A percentile compares a stretch with the other conserved stretches of the same genome.
phyloP scores from a whole-genome alignment of 2,797 vertebrate genomes.

The Argentina silus region DNA sequence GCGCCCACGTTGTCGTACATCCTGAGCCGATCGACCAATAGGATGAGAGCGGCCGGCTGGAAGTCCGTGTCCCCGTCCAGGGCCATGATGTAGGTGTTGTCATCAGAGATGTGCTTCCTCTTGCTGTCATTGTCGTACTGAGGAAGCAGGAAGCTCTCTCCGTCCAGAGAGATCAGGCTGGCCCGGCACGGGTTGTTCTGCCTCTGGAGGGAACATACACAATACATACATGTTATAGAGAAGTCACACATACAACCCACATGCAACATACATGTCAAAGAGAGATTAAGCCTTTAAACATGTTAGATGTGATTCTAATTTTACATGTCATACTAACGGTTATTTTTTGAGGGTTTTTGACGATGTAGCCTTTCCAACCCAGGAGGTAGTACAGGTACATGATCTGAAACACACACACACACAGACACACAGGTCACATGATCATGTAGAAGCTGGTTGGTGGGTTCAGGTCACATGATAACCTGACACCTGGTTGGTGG shows the following conservation, averaged over 20 bases:
- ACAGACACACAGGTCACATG: slow-evolving; percentile 13
- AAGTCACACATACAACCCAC: too few species aligned
- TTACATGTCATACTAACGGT: slow-evolving; percentile 48
- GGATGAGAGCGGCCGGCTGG: slow-evolving; percentile 79
- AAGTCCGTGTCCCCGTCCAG: slow-evolving; percentile 86
- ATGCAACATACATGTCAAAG: too few species aligned
- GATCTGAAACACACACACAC: slow-evolving; percentile 68
- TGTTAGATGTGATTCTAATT: neutral
- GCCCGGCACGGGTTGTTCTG: slow-evolving; percentile 64
- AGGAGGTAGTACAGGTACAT: slow-evolving; percentile 87
- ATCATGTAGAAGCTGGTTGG: too few species aligned
- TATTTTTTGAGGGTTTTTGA: slow-evolving; percentile 79
- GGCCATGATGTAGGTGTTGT: slow-evolving; percentile 81
- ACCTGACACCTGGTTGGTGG: too few species aligned
- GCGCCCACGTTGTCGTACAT: slow-evolving; percentile 83
- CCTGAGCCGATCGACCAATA: slow-evolving; percentile 80
- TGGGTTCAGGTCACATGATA: too few species aligned
- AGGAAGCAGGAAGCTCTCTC: slow-evolving; percentile 66
- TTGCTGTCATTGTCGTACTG: slow-evolving; percentile 73
- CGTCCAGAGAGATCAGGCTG: slow-evolving; percentile 74
- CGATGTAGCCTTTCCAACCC: slow-evolving; percentile 82
- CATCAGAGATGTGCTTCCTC: slow-evolving; percentile 75
- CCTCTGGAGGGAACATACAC: slow-evolving; percentile 47
- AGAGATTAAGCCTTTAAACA: too few species aligned
- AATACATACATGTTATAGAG: slow-evolving; percentile 3